Conservation (phyloP, 1,140 invertebrate genomes). For the Rhopalosiphum padi region DNA sequence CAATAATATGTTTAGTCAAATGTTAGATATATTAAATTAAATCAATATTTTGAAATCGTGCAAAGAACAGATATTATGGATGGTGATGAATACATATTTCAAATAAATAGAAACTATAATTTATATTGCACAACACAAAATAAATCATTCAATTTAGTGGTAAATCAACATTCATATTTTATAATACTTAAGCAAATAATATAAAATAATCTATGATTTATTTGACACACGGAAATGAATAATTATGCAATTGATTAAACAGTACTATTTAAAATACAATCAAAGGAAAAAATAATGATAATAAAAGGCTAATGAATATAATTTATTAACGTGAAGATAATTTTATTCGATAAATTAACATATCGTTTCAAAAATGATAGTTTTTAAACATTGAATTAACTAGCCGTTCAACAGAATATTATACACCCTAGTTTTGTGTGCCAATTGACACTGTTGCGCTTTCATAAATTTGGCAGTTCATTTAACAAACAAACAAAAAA, state of each 20-base stretch:
- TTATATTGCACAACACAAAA: not conserved
- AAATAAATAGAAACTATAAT: not conserved
- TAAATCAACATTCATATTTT: not conserved
- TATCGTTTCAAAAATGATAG: not conserved
- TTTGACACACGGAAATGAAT: not conserved
- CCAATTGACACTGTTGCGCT: not conserved
- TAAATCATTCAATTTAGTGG: not conserved
- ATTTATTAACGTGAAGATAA: not conserved
- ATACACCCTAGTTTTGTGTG: not conserved
- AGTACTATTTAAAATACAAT: not conserved
- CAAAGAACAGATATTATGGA: not conserved
- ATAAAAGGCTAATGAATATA: not conserved
- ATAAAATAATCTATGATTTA: not conserved
- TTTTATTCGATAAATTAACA: not conserved
- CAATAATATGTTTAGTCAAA: not conserved
- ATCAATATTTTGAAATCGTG: not conserved
- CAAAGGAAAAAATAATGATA: not conserved
- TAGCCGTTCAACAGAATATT: not conserved
- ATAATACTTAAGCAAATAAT: not conserved
- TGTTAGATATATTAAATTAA: not conserved
- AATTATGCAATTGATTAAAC: not conserved
- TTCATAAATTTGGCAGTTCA: not conserved
- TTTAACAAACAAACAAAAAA: not conserved
- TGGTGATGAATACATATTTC: not conserved
- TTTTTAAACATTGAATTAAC: not conserved